These are phyloP conservation scores for Drosophila emarginata DNA, from an alignment of 2,888 invertebrate species.

Conservation along the genomic window DNA sequence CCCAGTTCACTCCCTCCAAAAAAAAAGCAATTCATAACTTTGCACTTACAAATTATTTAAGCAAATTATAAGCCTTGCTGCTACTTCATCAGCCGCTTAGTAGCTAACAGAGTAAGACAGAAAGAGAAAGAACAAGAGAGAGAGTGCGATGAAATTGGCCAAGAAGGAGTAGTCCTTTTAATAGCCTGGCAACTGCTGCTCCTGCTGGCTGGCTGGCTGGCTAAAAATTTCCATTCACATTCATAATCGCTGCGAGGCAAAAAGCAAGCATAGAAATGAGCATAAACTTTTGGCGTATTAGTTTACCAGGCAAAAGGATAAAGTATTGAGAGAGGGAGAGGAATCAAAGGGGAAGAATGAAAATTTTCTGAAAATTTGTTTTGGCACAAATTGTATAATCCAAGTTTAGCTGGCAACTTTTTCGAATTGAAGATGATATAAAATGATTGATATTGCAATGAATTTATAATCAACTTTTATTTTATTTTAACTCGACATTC, in stretches of 20 bases:
- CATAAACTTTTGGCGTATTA: conserved; percentile 52
- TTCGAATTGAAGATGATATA: conserved; percentile 2
- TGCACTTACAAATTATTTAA: conserved; percentile 67
- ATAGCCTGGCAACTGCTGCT: neutral
- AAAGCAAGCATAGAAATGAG: conserved; percentile 54
- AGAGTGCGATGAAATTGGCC: conserved; percentile 20
- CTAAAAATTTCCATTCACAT: conserved; percentile 62
- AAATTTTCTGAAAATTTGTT: conserved; percentile 18
- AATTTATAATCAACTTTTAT: conserved; percentile 9
- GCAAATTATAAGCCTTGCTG: conserved; percentile 59
- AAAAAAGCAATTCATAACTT: conserved; percentile 44
- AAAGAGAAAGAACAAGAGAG: neutral
- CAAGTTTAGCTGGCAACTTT: neutral
- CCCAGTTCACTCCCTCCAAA: neutral
- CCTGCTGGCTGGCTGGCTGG: conserved; percentile 18
- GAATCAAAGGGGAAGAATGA: neutral
- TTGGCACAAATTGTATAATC: conserved; percentile 15
- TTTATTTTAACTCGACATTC: conserved; percentile 5
- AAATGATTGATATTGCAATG: conserved; percentile 11
- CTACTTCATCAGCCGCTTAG: conserved; percentile 49
- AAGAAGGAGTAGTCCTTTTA: neutral
- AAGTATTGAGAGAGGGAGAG: neutral
- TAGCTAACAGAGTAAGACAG: conserved; percentile 28
- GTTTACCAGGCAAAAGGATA: neutral
- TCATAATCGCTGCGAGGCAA: conserved; percentile 66